phyloP scores from a whole-genome alignment of 2,113 vertebrate species.

The Glareola pratincola region DNA sequence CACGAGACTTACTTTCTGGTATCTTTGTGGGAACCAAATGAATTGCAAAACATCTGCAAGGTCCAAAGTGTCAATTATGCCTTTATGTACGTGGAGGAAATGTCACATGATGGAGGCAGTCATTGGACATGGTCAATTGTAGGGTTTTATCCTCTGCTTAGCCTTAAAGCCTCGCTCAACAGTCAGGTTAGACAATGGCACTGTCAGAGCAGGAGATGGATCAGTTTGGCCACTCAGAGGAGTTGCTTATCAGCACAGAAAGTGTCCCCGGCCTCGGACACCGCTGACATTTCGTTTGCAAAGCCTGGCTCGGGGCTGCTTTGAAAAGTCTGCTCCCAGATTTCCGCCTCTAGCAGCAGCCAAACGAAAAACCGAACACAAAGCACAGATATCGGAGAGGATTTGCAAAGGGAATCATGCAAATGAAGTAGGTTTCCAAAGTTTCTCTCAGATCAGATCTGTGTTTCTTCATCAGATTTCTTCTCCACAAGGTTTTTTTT shows the following conservation, averaged over 20 bases:
- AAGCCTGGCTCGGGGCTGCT: conserved; percentile 40
- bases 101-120: conserved; percentile 74
- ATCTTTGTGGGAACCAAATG: conserved; percentile 75
- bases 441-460: background rate
- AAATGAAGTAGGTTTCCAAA: background rate
- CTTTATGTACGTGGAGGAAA: conserved; percentile 72
- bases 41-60: conserved; percentile 75
- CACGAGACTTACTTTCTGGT: conserved; percentile 62
- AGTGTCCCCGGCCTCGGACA: conserved; percentile 41
- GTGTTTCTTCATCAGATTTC: background rate
- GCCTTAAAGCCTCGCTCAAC: conserved; percentile 68
- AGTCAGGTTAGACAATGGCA: conserved; percentile 68
- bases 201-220: conserved; percentile 70
- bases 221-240: conserved; percentile 68
- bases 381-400: background rate
- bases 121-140: conserved; percentile 75
- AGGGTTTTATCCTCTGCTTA: conserved; percentile 72
- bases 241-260: conserved; percentile 61
- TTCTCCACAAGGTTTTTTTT: background rate
- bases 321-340: conserved; percentile 8
- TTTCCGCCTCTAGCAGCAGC: background rate
- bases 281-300: conserved; percentile 29
- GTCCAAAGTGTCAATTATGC: conserved; percentile 73
- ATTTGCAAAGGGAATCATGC: background rate
- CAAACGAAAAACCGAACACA: background rate